phyloP scores from a whole-genome alignment of 2,797 vertebrate genomes.

The Rhyacichthys aspro region DNA sequence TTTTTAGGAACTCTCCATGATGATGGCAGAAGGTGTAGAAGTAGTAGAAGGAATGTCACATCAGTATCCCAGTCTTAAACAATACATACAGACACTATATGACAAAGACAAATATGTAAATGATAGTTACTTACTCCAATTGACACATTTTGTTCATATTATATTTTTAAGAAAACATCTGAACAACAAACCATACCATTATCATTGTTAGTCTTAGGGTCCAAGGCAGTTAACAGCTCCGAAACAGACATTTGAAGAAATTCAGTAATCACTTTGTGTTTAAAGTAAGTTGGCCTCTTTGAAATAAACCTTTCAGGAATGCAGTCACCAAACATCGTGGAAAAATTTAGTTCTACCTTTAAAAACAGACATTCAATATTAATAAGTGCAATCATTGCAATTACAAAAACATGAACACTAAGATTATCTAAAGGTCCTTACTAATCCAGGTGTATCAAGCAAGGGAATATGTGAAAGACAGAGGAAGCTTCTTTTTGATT shows the following conservation, averaged over 20 bases:
- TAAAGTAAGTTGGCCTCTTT: slow-evolving; percentile 20
- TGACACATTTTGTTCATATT: too few relatives aligned
- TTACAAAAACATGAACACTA: too few relatives aligned
- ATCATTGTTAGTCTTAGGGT: not conserved
- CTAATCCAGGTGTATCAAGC: slow-evolving; percentile 10
- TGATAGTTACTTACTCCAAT: too few relatives aligned
- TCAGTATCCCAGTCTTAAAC: slow-evolving; percentile 23
- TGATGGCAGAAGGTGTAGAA: slow-evolving; percentile 8
- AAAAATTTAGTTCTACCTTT: slow-evolving; percentile 29
- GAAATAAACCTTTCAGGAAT: slow-evolving; percentile 22
- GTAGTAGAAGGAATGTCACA: slow-evolving; percentile 1
- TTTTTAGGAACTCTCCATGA: slow-evolving; percentile 3
- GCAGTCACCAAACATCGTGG: slow-evolving; percentile 12
- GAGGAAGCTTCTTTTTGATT: slow-evolving; percentile 20
- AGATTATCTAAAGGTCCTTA: not conserved
- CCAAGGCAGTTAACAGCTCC: slow-evolving; percentile 19
- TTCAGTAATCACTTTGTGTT: slow-evolving; percentile 8
- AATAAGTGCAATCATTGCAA: too few relatives aligned
- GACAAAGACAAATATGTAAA: not conserved
- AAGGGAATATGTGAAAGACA: slow-evolving; percentile 14
- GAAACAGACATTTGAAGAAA: slow-evolving; percentile 6
- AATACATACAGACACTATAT: not conserved
- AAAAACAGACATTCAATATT: slow-evolving; percentile 1
- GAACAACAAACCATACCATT: too few relatives aligned
- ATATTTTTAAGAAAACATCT: too few relatives aligned